phyloP scores from a whole-genome alignment of 2,797 vertebrate genomes.

The Carcharodon carcharias region DNA sequence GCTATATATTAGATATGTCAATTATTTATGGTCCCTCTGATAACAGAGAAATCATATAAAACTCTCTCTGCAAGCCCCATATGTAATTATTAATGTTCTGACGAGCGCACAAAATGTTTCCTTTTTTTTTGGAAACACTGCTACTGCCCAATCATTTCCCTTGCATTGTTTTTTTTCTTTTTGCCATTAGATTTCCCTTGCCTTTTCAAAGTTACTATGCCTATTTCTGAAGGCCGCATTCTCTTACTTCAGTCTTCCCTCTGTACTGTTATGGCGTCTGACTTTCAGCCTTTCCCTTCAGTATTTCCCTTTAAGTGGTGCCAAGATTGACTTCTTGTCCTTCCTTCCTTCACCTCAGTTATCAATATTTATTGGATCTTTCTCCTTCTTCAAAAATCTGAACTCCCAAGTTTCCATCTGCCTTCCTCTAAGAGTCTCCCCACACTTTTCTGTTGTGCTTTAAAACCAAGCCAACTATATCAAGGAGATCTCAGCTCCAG shows the following conservation, averaged over 20 bases:
- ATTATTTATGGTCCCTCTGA: too few species aligned
- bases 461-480: not conserved
- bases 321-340: not conserved
- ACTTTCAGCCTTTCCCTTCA: not conserved
- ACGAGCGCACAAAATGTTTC: too few species aligned
- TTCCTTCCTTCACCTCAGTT: not conserved
- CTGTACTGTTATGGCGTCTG: not conserved
- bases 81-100: too few species aligned
- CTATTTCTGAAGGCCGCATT: not conserved
- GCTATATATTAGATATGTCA: too few species aligned
- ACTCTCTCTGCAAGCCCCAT: too few species aligned
- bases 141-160: too few species aligned
- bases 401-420: not conserved
- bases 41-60: too few species aligned
- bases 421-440: too few species aligned
- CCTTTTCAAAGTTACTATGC: too few species aligned
- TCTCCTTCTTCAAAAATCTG: not conserved
- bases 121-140: too few species aligned
- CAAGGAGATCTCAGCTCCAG: not conserved
- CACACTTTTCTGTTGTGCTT: not conserved
- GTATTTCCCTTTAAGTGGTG: not conserved
- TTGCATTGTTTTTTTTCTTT: too few species aligned
- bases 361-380: not conserved
- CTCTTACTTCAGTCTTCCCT: not conserved
- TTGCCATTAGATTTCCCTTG: too few species aligned